Base-by-base conservation (phyloP, 2,888 invertebrate species). In the Harpalus rufipes region DNA sequence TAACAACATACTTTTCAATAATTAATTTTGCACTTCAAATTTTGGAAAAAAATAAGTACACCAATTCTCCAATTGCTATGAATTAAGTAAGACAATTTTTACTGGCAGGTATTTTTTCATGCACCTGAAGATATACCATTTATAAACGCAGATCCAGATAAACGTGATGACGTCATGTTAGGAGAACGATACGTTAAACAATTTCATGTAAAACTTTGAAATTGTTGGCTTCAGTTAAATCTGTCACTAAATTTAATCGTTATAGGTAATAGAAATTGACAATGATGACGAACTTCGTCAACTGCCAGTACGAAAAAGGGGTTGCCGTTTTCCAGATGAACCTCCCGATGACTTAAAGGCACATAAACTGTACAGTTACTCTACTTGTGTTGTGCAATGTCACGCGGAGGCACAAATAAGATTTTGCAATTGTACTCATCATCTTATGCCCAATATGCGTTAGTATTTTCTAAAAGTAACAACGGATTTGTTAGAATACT, bases 341-440 rank as follows among this genome's bases (percentile, higher is more conserved):
- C 89, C 88, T n/a, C 92, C 93, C 0, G 86, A 87, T 3, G 87
- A 88, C 74, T 88, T 91, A 39, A 88, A 89, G 32, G 92, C 93
- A 0, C 94, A 93, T 88, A 86, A 90, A 0, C 89, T 90, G 25
- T 94, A 94, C 87, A 93, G 94, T n/a, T 93, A 93, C 87, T 93
- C 93, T 18, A 92, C 92, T 0, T 94, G 94, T 87, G 89, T 93
- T 0, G 91, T 94, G 86, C 93, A 94, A 88, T 94, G 94, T 87
- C 92, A 93, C 85, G 93, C 93, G 0, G 89, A 92, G 79, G 91
- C 92, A 1, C 94, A 94, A 86, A 87, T 91, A 0, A 89, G 90
- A 6, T 87, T 91, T 7, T 94, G 94, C 87, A 94, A 94, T 87
- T 94, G 94, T 87, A 93, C 94, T 0, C 93, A 94, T 88, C 94